Conservation (phyloP, 2,888 invertebrate genomes). For the Rhagium mordax region DNA sequence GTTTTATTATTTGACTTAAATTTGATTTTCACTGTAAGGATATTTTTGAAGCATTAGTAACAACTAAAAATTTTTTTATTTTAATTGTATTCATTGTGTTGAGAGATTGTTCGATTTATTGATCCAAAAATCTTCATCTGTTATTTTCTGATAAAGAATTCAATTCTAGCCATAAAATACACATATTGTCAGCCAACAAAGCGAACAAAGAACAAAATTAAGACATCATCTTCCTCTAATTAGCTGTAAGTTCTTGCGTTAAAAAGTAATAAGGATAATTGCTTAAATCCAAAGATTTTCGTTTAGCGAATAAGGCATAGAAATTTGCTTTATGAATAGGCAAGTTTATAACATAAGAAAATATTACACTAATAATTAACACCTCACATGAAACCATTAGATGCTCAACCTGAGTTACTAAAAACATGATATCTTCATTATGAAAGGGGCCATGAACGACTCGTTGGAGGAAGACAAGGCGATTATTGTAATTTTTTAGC, state of each 20-base stretch:
- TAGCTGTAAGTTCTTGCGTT: not conserved
- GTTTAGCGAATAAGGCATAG: not conserved
- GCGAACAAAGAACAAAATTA: slow-evolving; percentile 4
- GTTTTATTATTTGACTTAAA: no score
- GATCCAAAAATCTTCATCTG: no score
- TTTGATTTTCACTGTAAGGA: no score
- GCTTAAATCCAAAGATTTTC: not conserved
- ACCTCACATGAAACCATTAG: slow-evolving; percentile 41
- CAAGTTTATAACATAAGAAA: slow-evolving; percentile 14
- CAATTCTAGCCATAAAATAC: not conserved
- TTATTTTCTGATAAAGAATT: no score
- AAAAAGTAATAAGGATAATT: slow-evolving; percentile 15
- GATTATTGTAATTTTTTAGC: not conserved
- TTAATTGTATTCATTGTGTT: no score
- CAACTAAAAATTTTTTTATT: no score
- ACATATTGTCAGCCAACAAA: not conserved
- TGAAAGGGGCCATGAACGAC: slow-evolving; percentile 32
- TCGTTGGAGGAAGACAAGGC: slow-evolving; percentile 12
- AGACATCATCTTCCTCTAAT: slow-evolving; percentile 5
- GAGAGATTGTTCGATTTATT: no score
- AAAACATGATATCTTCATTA: slow-evolving; percentile 47
- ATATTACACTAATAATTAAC: slow-evolving; percentile 44
- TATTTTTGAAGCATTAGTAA: no score
- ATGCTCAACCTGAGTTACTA: slow-evolving; percentile 40
- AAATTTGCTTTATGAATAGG: not conserved